Evolutionary conservation across 2,797 vertebrate genomes (phyloP).

Genomic region (Urosaurus nigricauda): DNA sequence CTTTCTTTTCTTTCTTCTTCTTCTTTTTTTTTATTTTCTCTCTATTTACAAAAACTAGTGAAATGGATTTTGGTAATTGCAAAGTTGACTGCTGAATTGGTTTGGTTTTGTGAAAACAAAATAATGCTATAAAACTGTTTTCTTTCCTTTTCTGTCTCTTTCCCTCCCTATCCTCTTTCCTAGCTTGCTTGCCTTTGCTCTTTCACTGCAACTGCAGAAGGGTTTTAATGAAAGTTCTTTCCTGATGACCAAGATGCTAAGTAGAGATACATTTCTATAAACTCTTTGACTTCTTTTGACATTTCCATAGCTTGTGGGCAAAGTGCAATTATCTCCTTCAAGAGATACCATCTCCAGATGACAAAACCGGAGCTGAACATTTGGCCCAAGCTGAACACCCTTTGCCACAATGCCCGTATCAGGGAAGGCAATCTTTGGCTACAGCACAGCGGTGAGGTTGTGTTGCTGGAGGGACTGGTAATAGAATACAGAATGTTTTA

Average conservation of each 20-base stretch:
- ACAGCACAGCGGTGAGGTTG: background rate
- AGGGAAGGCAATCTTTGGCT: constrained; percentile 37
- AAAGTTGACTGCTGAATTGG: constrained; percentile 55
- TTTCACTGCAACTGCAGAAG: constrained; percentile 14
- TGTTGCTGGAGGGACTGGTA: constrained; percentile 33
- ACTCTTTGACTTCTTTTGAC: constrained; percentile 55
- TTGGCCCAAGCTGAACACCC: constrained; percentile 14
- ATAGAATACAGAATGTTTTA: constrained; percentile 37
- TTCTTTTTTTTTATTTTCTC: background rate
- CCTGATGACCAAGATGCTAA: constrained; percentile 49
- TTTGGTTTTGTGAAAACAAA: constrained; percentile 45
- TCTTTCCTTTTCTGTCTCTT: background rate
- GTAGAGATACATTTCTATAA: background rate
- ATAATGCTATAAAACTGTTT: constrained; percentile 48
- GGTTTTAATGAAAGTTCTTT: constrained; percentile 46
- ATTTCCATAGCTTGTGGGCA: constrained; percentile 62
- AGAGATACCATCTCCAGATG: constrained; percentile 56
- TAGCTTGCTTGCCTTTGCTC: constrained; percentile 12
- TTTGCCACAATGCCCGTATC: constrained; percentile 8
- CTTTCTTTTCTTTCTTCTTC: background rate
- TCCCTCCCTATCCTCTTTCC: background rate
- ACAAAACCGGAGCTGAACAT: constrained; percentile 53
- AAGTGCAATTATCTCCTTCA: constrained; percentile 62
- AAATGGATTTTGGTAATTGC: constrained; percentile 68
- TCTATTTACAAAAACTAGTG: constrained; percentile 63